Evolutionary conservation across 2,797 vertebrate species (phyloP), one percentile per base, ranked within the genome.

Genomic region (Pteropus rufus): DNA sequence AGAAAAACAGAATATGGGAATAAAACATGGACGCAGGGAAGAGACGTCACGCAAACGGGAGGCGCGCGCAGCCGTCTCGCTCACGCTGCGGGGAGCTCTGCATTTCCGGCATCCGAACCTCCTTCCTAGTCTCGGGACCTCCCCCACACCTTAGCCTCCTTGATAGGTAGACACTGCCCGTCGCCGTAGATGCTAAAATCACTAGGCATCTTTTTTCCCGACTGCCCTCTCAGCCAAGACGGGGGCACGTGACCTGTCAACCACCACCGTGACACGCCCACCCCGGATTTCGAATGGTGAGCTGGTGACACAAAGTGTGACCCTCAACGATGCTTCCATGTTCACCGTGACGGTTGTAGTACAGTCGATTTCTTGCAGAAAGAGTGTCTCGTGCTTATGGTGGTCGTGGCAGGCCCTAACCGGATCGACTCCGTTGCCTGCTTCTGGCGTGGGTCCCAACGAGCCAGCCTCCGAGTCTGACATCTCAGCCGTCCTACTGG

Each of bases 401-500:
- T 19, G 34, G 19, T 6, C 9, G 16, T 0, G 26, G 52, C 49
- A 3, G 44, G 24, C 7, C n/a, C 58, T 26, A 4, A 26, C 34
- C 29, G 65, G 31, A n/a, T 6, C n/a, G 3, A 34, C 19, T 5
- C 6, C 8, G 0, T 0, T 2, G 8, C 19, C 26, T 19, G 2
- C 3, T 18, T 36, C 39, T 1, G 18, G 24, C 11, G 2, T 8
- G n/a, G 9, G 15, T 46, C 34, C 16, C 26, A 4, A 49, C 1
- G 4, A 60, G 54, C 31, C 10, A 2, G 23, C 10, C 41, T 54
- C 4, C 6, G 16, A 10, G n/a, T 26, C 36, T 39, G 34, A 5
- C 0, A 1, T 14, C 7, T 3, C 3, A 31, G 1, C 16, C 2
- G 3, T 1, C 19, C 41, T 23, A 0, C 2, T 2, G 5, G 49